Evolutionary conservation across 2,888 invertebrate species (phyloP), one percentile per base, ranked within the genome.

Genomic region (Chelonus formosanus): DNA sequence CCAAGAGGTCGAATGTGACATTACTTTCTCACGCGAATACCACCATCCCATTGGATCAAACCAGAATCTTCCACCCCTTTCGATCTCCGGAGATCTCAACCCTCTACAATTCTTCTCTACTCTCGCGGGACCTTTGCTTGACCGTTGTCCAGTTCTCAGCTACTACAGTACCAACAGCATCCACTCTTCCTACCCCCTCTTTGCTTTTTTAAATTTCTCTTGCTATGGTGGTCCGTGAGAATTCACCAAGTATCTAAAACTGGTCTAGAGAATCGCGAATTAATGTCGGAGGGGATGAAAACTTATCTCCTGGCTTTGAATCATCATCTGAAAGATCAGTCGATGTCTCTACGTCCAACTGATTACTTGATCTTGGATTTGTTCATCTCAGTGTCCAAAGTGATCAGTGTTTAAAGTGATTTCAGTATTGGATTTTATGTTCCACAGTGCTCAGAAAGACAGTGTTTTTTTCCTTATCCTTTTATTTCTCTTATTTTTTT

Each of bases 41-140:
- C 70, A 72, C 67, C 71, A 70, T 63, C 60, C 61, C 68, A 63
- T 45, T 56, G 50, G 77, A 80, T 80, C 80, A 84, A 83, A 84
- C 84, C 83, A 84, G 84, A 84, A 83, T 83, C 76, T 74, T 67
- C 74, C 77, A 82, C 83, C 83, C 84, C 81, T 82, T 79, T 70
- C 76, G 74, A 82, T 80, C 79, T 80, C 78, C 74, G 71, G 73
- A 78, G 80, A 80, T 80, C 57, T 78, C 73, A 72, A 75, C 73
- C 73, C 71, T 20, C 68, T 73, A 70, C 74, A 68, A 72, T 74
- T 70, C 72, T 70, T 71, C 74, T 72, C 68, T 71, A 67, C 74
- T 70, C 74, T 70, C 73, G 69, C 72, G 71, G 73, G 70, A 73
- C 69, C 65, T 58, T 54, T 50, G 78, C 79, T 81, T 82, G 82